Percentiles rank a stretch among this genome's conserved stretches.
Conservation (phyloP, 2,797 vertebrate genomes). For the Lacerta bilineata region DNA sequence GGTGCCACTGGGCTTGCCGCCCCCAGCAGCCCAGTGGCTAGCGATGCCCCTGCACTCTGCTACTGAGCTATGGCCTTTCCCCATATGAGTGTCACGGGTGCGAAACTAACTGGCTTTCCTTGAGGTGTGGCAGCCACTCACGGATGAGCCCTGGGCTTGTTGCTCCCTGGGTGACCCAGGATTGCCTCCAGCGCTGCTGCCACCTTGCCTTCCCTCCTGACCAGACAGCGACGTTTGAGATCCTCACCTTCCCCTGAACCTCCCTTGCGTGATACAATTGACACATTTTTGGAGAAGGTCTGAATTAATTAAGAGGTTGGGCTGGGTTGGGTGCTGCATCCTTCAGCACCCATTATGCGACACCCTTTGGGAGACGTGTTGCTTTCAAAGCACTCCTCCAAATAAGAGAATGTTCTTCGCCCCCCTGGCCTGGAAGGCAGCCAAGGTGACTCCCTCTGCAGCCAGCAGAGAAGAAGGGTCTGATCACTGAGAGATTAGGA, state of each 20-base stretch:
- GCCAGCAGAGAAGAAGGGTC: neutral
- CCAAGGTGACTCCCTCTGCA: neutral
- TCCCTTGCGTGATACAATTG: neutral
- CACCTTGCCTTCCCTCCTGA: neutral
- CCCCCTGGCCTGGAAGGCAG: neutral
- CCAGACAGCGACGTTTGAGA: neutral
- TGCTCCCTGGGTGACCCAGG: no score
- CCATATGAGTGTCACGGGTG: neutral
- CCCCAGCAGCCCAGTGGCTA: no score
- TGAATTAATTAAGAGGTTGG: neutral
- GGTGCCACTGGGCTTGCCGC: no score
- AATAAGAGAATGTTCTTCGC: neutral
- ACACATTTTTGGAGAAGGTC: slow-evolving; percentile 10
- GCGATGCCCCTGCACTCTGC: no score
- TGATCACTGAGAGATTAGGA: neutral
- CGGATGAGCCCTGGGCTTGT: neutral
- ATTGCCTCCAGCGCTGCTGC: no score
- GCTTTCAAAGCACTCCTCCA: neutral
- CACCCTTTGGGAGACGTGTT: neutral
- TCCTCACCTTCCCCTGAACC: neutral
- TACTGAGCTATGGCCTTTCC: no score
- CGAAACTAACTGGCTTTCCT: neutral
- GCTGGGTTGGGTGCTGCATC: neutral
- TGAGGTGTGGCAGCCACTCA: neutral
- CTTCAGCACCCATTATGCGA: neutral